phyloP scores from a whole-genome alignment of 2,113 vertebrate species.

The Scomber japonicus region DNA sequence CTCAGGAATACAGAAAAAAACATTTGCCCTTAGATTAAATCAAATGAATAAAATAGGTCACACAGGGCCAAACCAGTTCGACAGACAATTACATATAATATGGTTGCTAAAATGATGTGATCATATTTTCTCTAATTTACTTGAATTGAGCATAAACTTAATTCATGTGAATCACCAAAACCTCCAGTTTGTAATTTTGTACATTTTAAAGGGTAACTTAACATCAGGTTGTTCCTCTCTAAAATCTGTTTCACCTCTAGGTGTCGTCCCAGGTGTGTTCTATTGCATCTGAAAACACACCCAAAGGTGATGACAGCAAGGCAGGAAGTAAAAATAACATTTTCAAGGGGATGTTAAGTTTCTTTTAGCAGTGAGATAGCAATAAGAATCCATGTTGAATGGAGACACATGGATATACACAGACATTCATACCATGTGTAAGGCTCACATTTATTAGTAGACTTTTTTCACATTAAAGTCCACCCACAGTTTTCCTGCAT shows the following conservation, averaged over 20 bases:
- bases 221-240: too few species aligned
- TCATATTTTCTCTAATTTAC: not conserved
- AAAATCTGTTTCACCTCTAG: too few species aligned
- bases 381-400: not conserved
- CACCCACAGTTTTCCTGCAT: not conserved
- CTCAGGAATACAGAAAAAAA: not conserved
- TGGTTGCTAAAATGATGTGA: not conserved
- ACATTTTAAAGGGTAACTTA: not conserved
- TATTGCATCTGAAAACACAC: too few species aligned
- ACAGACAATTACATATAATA: not conserved
- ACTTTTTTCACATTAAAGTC: not conserved
- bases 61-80: not conserved
- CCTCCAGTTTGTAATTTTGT: not conserved
- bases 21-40: not conserved
- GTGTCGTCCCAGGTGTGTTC: too few species aligned
- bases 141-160: not conserved
- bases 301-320: too few species aligned
- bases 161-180: not conserved
- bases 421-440: not conserved
- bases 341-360: too few species aligned
- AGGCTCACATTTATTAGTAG: not conserved
- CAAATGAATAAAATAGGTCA: not conserved
- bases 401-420: not conserved
- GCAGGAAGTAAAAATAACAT: too few species aligned
- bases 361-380: not conserved